Evolutionary conservation across 2,888 invertebrate species (phyloP).

Genomic region (Drosophila bunnanda): DNA sequence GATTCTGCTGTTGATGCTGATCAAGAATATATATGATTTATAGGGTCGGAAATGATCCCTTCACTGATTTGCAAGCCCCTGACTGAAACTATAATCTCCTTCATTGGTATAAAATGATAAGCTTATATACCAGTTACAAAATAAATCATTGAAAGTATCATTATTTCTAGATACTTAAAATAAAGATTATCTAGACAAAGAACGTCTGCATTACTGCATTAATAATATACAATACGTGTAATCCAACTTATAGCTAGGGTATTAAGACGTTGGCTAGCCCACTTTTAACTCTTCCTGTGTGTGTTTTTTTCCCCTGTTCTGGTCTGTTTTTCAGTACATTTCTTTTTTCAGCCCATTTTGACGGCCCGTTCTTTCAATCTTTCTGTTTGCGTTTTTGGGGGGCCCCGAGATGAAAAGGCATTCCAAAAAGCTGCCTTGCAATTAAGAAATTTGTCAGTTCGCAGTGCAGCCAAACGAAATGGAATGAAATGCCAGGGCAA

Average conservation of each 20-base stretch:
- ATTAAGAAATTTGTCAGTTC: slow-evolving; percentile 69
- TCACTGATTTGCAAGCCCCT: not conserved
- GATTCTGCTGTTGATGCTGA: too few species aligned
- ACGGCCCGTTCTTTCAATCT: slow-evolving; percentile 22
- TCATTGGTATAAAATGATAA: too few species aligned
- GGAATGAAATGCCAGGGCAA: slow-evolving; percentile 6
- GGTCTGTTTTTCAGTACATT: slow-evolving; percentile 32
- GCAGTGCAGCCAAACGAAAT: slow-evolving; percentile 57
- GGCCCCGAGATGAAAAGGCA: slow-evolving; percentile 51
- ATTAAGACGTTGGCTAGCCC: not conserved
- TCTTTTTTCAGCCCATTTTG: slow-evolving; percentile 24
- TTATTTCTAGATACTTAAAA: too few species aligned
- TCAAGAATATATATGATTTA: too few species aligned
- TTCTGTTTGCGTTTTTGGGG: slow-evolving; percentile 36
- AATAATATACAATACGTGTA: too few species aligned
- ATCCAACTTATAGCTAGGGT: not conserved
- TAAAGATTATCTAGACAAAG: too few species aligned
- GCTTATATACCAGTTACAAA: too few species aligned
- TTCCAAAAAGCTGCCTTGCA: slow-evolving; percentile 60
- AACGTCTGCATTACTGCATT: too few species aligned
- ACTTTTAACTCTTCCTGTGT: too few species aligned
- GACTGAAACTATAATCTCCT: too few species aligned
- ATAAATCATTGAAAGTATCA: too few species aligned
- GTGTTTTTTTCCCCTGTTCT: slow-evolving; percentile 33
- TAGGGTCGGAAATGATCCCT: too few species aligned